A percentile compares a stretch with the other conserved stretches of the same genome.
These are phyloP conservation scores for Otus sunia DNA, from an alignment of 2,113 vertebrate species.

Conservation along the genomic window DNA sequence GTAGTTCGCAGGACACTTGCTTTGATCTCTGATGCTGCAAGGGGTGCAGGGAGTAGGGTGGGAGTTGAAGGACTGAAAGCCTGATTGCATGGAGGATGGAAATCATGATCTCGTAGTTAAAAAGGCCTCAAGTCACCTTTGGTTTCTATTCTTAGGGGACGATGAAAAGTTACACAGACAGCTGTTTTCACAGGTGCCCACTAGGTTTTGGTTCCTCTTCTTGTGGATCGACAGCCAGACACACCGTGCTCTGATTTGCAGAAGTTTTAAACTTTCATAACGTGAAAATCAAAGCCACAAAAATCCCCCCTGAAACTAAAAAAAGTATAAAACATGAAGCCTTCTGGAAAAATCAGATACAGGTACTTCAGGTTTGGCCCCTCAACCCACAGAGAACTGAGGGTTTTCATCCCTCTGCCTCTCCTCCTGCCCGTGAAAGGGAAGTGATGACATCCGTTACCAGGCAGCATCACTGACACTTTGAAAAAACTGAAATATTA, in stretches of 20 bases:
- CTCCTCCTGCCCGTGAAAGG: not conserved
- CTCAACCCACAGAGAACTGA: not conserved
- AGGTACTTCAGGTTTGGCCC: not conserved
- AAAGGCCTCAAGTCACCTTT: not conserved
- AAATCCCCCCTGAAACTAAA: not conserved
- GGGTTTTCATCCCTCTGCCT: not conserved
- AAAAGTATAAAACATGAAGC: not conserved
- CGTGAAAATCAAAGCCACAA: not conserved
- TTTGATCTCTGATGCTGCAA: not conserved
- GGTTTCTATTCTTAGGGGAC: not conserved
- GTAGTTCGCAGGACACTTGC: not conserved
- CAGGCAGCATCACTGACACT: not conserved
- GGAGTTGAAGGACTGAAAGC: not conserved
- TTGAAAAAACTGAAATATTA: not conserved
- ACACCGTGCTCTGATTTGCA: not conserved
- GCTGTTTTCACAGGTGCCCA: not conserved
- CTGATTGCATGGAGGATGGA: not conserved
- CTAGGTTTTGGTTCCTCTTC: slow-evolving; percentile 4
- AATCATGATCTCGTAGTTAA: not conserved
- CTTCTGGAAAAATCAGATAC: not conserved
- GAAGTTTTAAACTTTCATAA: not conserved
- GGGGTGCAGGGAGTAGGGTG: not conserved
- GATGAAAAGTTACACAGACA: slow-evolving; percentile 9
- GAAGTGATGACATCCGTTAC: not conserved
- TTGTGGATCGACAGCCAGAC: not conserved